Percentiles rank a stretch among this genome's conserved stretches.
Conservation (phyloP, 1,140 invertebrate species). For the Wasmannia auropunctata region DNA sequence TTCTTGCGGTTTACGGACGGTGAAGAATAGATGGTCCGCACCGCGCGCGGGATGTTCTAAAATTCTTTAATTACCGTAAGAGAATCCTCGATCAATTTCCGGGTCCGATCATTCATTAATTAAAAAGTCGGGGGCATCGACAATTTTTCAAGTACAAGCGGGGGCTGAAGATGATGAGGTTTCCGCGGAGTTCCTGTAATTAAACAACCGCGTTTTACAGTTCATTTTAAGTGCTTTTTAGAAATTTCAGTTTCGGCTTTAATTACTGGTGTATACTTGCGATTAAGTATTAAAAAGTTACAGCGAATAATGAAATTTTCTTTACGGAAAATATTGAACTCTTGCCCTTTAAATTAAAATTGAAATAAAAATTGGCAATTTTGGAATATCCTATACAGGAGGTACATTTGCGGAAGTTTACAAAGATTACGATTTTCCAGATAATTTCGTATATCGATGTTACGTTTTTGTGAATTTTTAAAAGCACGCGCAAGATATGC, state of each 20-base stretch:
- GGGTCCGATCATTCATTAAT: slow-evolving; percentile 2
- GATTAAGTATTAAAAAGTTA: background rate
- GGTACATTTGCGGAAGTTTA: background rate
- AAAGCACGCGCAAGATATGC: background rate
- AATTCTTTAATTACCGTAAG: background rate
- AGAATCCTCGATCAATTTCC: background rate
- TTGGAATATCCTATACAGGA: background rate
- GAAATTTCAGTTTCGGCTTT: background rate
- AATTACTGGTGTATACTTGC: background rate
- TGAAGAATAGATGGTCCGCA: background rate
- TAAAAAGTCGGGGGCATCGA: background rate
- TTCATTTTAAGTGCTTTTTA: background rate
- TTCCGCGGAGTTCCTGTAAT: background rate
- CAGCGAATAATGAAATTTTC: background rate
- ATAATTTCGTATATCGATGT: background rate
- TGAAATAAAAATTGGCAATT: background rate
- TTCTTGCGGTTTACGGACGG: background rate
- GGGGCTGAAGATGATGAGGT: background rate
- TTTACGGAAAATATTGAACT: background rate
- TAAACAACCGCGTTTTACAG: background rate
- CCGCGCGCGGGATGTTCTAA: background rate
- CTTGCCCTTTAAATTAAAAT: background rate
- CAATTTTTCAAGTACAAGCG: background rate
- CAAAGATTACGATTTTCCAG: background rate
- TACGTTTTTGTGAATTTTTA: background rate